Percentiles rank a stretch among this genome's conserved stretches.
Conservation (phyloP, 2,797 vertebrate genomes). For the Gobio occitaniae region DNA sequence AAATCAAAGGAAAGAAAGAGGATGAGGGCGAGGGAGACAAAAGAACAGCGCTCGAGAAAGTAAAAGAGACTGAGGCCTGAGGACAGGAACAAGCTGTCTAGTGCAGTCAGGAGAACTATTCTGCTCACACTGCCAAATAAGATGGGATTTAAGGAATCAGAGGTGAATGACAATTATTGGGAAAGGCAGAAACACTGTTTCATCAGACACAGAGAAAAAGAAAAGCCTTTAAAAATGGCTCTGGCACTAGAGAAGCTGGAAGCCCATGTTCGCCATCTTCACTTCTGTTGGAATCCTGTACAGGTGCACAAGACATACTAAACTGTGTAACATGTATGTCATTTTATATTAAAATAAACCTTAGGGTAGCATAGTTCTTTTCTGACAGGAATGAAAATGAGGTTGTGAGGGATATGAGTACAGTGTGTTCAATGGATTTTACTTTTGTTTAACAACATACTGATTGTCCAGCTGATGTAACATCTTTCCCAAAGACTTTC, state of each 20-base stretch:
- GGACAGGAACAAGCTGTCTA: conserved; percentile 48
- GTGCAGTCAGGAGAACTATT: conserved; percentile 30
- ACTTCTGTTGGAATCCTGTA: background rate
- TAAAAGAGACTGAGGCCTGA: conserved; percentile 32
- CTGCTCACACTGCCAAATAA: conserved; percentile 38
- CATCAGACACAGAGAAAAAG: conserved; percentile 59
- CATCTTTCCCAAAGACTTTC: background rate
- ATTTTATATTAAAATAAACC: background rate
- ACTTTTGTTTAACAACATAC: background rate
- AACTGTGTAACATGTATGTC: background rate
- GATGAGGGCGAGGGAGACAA: conserved; percentile 41
- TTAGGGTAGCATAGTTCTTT: background rate
- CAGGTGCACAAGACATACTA: background rate
- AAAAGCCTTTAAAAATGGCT: conserved; percentile 71
- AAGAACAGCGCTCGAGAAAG: background rate
- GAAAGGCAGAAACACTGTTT: conserved; percentile 32
- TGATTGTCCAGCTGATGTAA: background rate
- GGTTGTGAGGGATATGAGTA: no score
- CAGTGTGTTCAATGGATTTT: no score
- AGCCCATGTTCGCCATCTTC: conserved; percentile 60
- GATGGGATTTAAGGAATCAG: background rate
- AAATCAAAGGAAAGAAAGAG: conserved; percentile 44
- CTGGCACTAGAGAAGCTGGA: conserved; percentile 70
- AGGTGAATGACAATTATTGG: conserved; percentile 31
- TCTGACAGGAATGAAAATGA: no score